Base-by-base conservation (phyloP, 2,888 invertebrate genomes). In the Leptopilina myrica region DNA sequence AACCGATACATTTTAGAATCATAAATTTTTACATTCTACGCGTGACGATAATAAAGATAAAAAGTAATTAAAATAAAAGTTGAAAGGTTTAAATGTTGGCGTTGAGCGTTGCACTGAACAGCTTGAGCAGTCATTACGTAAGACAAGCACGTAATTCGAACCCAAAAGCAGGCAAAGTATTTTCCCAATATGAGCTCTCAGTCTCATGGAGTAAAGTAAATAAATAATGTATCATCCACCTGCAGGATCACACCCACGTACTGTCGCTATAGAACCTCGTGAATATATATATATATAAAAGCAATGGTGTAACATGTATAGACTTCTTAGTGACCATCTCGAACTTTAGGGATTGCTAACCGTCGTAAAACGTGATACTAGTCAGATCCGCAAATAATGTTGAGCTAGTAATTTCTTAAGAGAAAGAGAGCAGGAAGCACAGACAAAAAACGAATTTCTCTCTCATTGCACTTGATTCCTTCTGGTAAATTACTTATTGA, bases 71-170 rank as follows among this genome's bases (percentile, higher is more conserved):
- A 69, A 46, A 69, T 49, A 53, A 46, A 26, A 53, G 11, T 49
- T 49, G 7, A 53, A 26, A 26, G 14, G 20, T 26, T 69, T 26
- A n/a, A 33, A 73, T 56, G n/a, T 33, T 56, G 69, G 43, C 56
- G 43, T 76, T 76, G 76, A 43, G 62, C 53, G 82, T 78, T 40
- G 76, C 76, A 66, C 43, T 8, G 65, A 77, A 64, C 67, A 76
- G 76, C 80, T 76, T 46, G 62, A 73, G 69, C 53, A 56, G 56
- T 80, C 85, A 88, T 89, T 87, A 88, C 84, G 86, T 82, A 88
- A 86, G 85, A 79, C 86, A 85, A 85, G 88, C 89, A 89, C 89
- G 89, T 89, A 88, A 86, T 81, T 82, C 82, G 84, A 83, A 84
- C 84, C 79, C 84, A 80, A 79, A 43, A 82, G 81, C 82, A 82